phyloP scores from a whole-genome alignment of 2,888 invertebrate species.

The Nemotelus nigrinus region DNA sequence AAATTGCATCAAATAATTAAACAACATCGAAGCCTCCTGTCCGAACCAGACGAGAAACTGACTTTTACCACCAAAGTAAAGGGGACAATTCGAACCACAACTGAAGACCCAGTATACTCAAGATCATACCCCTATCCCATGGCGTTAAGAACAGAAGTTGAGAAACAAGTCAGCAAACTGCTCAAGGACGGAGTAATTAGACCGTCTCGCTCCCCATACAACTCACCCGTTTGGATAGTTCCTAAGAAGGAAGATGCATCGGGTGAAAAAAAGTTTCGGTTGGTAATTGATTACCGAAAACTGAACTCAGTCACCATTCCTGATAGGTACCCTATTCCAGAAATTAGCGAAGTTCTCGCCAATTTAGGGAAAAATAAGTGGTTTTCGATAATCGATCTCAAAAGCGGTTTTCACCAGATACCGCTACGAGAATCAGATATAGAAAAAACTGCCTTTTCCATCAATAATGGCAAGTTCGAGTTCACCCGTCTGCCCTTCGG shows the following conservation, averaged over 20 bases:
- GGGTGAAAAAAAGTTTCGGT: constrained; percentile 47
- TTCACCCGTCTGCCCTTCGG: constrained; percentile 14
- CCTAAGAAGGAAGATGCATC: constrained; percentile 24
- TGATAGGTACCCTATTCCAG: not conserved
- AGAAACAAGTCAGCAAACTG: not conserved
- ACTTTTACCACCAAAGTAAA: not conserved
- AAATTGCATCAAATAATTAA: too few species aligned
- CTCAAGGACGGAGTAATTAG: not conserved
- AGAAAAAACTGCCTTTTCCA: constrained; percentile 24
- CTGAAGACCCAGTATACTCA: constrained; percentile 10
- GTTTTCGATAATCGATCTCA: constrained; percentile 8
- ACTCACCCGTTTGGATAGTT: constrained; percentile 4
- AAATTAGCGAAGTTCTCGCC: not conserved
- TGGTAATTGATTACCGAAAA: constrained; percentile 45
- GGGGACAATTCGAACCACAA: constrained; percentile 6
- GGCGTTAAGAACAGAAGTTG: constrained; percentile 21
- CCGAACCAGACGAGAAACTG: constrained; percentile 1
- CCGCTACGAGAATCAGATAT: constrained; percentile 13
- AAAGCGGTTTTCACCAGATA: constrained; percentile 16
- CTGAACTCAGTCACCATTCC: not conserved
- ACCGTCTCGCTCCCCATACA: constrained; percentile 3
- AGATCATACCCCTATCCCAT: constrained; percentile 16
- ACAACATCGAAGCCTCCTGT: not conserved
- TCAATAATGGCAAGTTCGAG: constrained; percentile 22
- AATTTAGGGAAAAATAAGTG: constrained; percentile 6